Conservation (phyloP, 2,888 invertebrate species). For the Griposia aprilina region DNA sequence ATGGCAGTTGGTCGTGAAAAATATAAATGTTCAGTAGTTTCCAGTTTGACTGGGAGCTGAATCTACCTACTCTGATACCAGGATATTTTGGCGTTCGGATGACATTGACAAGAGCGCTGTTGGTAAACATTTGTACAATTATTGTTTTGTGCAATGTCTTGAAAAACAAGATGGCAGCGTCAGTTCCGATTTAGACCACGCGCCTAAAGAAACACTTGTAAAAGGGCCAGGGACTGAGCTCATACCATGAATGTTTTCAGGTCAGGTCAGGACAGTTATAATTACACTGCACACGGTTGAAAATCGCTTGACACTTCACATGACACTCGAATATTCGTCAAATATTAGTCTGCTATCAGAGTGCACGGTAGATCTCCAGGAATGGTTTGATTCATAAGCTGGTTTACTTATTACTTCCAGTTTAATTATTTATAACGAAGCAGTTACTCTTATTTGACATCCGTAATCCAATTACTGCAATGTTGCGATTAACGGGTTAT, state of each 20-base stretch:
- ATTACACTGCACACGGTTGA: background rate
- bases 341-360: background rate
- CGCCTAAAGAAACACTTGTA: background rate
- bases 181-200: background rate
- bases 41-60: background rate
- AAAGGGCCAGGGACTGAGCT: too few relatives aligned
- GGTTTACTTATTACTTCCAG: background rate
- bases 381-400: background rate
- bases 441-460: conserved; percentile 7
- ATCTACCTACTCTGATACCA: too few relatives aligned
- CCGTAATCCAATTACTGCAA: conserved; percentile 29
- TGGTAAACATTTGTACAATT: background rate
- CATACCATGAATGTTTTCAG: background rate
- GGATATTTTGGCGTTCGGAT: background rate
- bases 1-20: background rate
- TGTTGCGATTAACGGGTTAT: conserved; percentile 10
- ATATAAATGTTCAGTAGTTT: background rate
- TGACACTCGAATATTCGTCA: background rate
- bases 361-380: background rate
- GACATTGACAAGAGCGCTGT: background rate
- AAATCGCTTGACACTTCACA: background rate
- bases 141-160: background rate
- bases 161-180: background rate
- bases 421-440: conserved; percentile 3
- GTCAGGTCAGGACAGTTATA: background rate